Evolutionary conservation across 2,888 invertebrate species (phyloP), one percentile per base, ranked within the genome.

Genomic region (Therioaphis trifolii): DNA sequence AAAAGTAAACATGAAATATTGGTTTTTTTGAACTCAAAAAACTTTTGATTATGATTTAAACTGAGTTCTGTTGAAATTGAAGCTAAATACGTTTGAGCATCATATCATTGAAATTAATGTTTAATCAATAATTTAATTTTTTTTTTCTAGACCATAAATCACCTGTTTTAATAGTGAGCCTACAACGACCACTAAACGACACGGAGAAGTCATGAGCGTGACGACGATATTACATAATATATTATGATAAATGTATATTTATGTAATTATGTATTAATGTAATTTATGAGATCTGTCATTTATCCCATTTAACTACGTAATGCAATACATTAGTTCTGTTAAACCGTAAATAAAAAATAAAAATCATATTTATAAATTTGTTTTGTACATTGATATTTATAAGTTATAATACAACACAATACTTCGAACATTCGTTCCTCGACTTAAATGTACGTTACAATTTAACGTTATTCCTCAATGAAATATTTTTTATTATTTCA

Each of bases 261-360:
- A n/a, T n/a, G n/a, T n/a, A n/a, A n/a, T n/a, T n/a, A n/a, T n/a
- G n/a, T n/a, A n/a, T n/a, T n/a, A n/a, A n/a, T n/a, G 27, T 61
- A 43, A 61, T 61, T 43, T 43, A 75, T 7, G 58, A 52, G 24
- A 18, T 40, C 12, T 40, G 58, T 61, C 27, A 18, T 75, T 61
- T 75, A 61, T 43, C 27, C 18, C 18, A 75, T 75, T 75, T 75
- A 43, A 27, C 27, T 75, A 75, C 55, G 29, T 72, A 72, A 21
- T 52, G 52, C 35, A 29, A n/a, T 35, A 29, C 29, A 52, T 72
- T 55, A 5, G 7, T 24, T 58, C 58, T 52, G 21, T 35, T 35
- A 7, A n/a, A 55, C 21, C 52, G 35, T 55, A 52, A 72, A 72
- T 35, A 29, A 72, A 52, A 72, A 71, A 55, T n/a, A 55, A 58